These are phyloP conservation scores for Melipona beecheii DNA, from an alignment of 2,888 invertebrate genomes.

Conservation along the genomic window DNA sequence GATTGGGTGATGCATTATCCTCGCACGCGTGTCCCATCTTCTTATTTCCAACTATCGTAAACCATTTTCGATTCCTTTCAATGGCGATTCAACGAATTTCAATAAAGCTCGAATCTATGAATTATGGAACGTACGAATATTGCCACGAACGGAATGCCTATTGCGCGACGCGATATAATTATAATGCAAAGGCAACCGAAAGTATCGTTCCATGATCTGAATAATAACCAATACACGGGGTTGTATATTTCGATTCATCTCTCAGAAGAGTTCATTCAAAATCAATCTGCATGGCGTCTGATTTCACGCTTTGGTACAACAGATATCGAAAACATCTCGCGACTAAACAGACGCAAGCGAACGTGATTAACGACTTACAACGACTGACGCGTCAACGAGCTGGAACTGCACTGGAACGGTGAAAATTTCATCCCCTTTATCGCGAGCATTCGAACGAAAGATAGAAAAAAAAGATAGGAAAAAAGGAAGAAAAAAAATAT, in stretches of 20 bases:
- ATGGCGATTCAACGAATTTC: not conserved
- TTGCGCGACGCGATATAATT: not conserved
- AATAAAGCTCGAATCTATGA: not conserved
- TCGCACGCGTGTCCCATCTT: not conserved
- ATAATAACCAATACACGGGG: not conserved
- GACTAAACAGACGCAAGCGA: not conserved
- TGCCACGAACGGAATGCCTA: not conserved
- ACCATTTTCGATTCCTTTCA: not conserved
- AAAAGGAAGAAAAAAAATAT: not conserved
- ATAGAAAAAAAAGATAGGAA: not conserved
- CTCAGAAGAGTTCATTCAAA: not conserved
- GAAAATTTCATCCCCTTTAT: not conserved
- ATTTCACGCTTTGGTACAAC: too few relatives aligned
- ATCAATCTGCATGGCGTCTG: not conserved
- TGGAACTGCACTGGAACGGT: not conserved
- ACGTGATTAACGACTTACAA: conserved; percentile 19
- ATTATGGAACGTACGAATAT: not conserved
- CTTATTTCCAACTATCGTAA: not conserved
- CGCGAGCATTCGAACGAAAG: not conserved
- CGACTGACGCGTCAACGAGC: not conserved
- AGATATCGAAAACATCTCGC: not conserved
- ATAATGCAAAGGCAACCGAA: not conserved
- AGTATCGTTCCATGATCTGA: not conserved
- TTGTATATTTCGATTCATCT: not conserved
- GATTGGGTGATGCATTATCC: not conserved